Base-by-base conservation (phyloP, 2,888 invertebrate species). In the Cryptocheilus praepositus region DNA sequence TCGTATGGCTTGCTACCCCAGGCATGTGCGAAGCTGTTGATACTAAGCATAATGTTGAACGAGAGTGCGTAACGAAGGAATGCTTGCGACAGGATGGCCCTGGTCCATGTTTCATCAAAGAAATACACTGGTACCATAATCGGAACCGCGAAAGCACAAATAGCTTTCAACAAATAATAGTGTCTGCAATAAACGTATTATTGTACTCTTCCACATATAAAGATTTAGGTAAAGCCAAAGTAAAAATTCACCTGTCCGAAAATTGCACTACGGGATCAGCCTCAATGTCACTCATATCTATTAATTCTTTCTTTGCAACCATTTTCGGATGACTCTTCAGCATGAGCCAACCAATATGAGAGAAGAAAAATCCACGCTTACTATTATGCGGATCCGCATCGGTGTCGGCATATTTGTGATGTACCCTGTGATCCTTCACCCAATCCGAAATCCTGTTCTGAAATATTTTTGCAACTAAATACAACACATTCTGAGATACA, bases 291-390 rank as follows among this genome's bases (percentile, higher is more conserved):
- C 92, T 93, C 91, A 96, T 92, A 84, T 97, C 95, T 8, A 97
- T 90, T 80, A 92, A 91, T 60, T 90, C 91, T 25, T 97, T 97
- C 81, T 94, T 93, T 21, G 89, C 90, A 52, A 94, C 88, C 0
- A 98, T 96, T 71, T 95, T 94, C 0, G 96, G 96, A 87, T 97
- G 97, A 86, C 98, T 97, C 81, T 92, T 92, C 92, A 94, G 93
- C 93, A 95, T 94, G 22, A 98, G 91, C 98, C 98, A 98, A 25
- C 98, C 98, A 52, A 97, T 93, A 87, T 98, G 98, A 0, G 97
- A 91, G 89, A 97, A 98, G 90, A 96, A 96, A 89, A 98, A 97
- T 0, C 97, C 97, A 7, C 95, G 91, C 67, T 92, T 92, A 2
- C 93, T 93, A 87, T 96, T 93, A 86, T 96, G 96, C 0, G 96